phyloP scores from a whole-genome alignment of 2,113 vertebrate genomes.

The Mustelus asterias region DNA sequence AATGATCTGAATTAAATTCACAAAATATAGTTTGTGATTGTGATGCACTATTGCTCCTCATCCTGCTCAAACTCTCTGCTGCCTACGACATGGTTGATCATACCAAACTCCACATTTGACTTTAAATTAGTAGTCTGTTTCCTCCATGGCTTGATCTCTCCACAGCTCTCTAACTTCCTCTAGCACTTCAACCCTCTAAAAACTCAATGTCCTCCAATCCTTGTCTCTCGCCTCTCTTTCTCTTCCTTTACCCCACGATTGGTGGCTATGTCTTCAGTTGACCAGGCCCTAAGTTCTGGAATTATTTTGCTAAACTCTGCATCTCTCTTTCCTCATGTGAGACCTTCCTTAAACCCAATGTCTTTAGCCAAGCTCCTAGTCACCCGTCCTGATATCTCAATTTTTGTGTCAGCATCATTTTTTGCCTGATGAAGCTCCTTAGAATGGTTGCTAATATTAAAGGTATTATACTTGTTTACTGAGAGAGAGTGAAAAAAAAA shows the following conservation, averaged over 20 bases:
- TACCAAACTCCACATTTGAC: neutral
- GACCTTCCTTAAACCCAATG: neutral
- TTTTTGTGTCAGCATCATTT: neutral
- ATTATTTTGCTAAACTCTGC: neutral
- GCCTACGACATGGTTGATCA: neutral
- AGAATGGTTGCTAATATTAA: neutral
- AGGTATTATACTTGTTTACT: neutral
- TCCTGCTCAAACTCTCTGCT: neutral
- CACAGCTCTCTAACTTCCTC: neutral
- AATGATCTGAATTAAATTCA: neutral
- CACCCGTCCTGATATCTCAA: neutral
- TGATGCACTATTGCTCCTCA: neutral
- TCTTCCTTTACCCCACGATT: neutral
- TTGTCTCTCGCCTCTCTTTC: neutral
- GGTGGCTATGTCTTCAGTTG: neutral
- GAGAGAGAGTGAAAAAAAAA: neutral
- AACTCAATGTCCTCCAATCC: neutral
- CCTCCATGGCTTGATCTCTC: neutral
- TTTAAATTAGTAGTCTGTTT: neutral
- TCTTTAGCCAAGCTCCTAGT: neutral
- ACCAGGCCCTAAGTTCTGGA: neutral
- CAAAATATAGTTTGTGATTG: neutral
- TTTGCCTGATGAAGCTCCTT: neutral
- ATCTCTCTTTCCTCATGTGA: neutral
- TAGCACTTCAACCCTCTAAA: neutral